These are phyloP conservation scores for Osmerus eperlanus DNA, from an alignment of 2,113 vertebrate genomes.

Conservation along the genomic window DNA sequence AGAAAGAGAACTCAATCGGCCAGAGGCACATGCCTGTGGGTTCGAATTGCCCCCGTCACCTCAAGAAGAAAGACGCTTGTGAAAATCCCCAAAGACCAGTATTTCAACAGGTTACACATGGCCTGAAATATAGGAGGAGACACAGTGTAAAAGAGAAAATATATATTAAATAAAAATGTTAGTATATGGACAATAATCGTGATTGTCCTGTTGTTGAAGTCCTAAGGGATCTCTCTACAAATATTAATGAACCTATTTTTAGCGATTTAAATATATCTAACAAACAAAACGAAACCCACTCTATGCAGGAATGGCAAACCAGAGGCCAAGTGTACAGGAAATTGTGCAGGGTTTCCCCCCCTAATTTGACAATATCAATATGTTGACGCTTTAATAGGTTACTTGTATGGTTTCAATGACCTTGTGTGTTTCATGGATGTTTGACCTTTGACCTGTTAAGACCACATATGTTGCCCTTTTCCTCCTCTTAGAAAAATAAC, in stretches of 20 bases:
- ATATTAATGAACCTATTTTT: not conserved
- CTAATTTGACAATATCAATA: slow-evolving; percentile 86
- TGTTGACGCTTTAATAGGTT: slow-evolving; percentile 82
- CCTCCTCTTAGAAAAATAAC: slow-evolving; percentile 75
- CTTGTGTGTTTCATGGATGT: slow-evolving; percentile 81
- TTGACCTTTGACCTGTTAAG: slow-evolving; percentile 86
- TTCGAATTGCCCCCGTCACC: slow-evolving; percentile 49
- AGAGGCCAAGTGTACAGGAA: slow-evolving; percentile 21
- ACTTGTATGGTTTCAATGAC: slow-evolving; percentile 76
- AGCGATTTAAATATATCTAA: not conserved
- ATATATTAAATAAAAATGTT: slow-evolving; percentile 23
- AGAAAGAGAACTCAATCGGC: slow-evolving; percentile 52
- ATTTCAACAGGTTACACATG: slow-evolving; percentile 77
- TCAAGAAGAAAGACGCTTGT: slow-evolving; percentile 35
- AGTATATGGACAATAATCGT: too few relatives aligned
- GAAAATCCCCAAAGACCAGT: slow-evolving; percentile 48
- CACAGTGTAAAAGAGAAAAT: not conserved
- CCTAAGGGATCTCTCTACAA: too few relatives aligned
- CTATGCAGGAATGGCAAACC: not conserved
- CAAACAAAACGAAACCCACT: slow-evolving; percentile 21
- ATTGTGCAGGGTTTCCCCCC: slow-evolving; percentile 36
- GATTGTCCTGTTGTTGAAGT: too few relatives aligned
- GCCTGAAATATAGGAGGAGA: slow-evolving; percentile 7
- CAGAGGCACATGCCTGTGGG: slow-evolving; percentile 60
- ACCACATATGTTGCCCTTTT: slow-evolving; percentile 80